Evolutionary conservation across 1,140 invertebrate species (phyloP).

Genomic region (Hyphantria cunea): DNA sequence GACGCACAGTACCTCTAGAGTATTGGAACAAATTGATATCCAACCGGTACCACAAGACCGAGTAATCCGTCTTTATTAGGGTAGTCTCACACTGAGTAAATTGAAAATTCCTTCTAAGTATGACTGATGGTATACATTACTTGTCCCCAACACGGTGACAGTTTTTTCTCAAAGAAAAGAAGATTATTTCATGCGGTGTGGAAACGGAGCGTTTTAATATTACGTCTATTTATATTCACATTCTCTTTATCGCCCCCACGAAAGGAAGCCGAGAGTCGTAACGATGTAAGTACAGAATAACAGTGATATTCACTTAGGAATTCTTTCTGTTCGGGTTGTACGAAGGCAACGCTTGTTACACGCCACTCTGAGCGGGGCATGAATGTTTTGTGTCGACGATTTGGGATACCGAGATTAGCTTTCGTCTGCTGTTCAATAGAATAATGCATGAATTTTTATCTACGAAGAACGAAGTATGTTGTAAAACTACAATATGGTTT

Average conservation of each 20-base stretch:
- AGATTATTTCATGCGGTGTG: slow-evolving; percentile 68
- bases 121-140: slow-evolving; percentile 77
- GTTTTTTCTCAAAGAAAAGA: slow-evolving; percentile 68
- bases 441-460: slow-evolving; percentile 32
- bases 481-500: slow-evolving; percentile 6
- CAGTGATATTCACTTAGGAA: slow-evolving; percentile 48
- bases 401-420: slow-evolving; percentile 33
- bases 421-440: slow-evolving; percentile 19
- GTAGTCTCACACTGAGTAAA: slow-evolving; percentile 63
- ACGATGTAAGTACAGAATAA: slow-evolving; percentile 54
- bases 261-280: slow-evolving; percentile 57
- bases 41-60: slow-evolving; percentile 37
- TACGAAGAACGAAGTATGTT: slow-evolving; percentile 11
- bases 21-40: slow-evolving; percentile 44
- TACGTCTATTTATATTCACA: slow-evolving; percentile 77
- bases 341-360: slow-evolving; percentile 23
- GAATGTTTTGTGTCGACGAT: slow-evolving; percentile 36
- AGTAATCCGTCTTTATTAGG: slow-evolving; percentile 74
- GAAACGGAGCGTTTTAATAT: slow-evolving; percentile 73
- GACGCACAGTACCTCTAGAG: slow-evolving; percentile 20
- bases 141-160: slow-evolving; percentile 67
- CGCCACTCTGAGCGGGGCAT: slow-evolving; percentile 1
- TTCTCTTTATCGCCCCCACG: slow-evolving; percentile 53
- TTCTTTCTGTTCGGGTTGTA: slow-evolving; percentile 32
- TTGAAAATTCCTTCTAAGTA: slow-evolving; percentile 79